These are phyloP conservation scores for Aphelenchoides bicaudatus DNA, from an alignment of 2,888 invertebrate genomes.

Conservation along the genomic window DNA sequence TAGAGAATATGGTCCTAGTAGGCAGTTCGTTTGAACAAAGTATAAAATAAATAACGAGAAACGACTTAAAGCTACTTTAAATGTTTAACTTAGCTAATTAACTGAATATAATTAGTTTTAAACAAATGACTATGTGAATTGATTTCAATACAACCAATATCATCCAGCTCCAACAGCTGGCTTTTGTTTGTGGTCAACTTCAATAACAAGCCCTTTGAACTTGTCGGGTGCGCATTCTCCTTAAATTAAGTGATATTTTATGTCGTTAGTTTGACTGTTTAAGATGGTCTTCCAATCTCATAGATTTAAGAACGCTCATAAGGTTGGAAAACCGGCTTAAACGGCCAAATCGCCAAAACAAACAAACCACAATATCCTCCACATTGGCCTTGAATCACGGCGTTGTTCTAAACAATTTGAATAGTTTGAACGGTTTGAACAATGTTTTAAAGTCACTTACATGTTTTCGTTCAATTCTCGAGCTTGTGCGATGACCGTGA, in stretches of 20 bases:
- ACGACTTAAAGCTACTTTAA: too few relatives aligned
- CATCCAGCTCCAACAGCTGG: conserved; percentile 32
- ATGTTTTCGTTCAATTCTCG: conserved; percentile 44
- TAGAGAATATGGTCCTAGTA: too few relatives aligned
- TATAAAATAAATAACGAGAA: too few relatives aligned
- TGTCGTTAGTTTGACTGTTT: too few relatives aligned
- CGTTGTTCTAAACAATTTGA: conserved; percentile 50
- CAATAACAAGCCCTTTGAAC: conserved; percentile 57
- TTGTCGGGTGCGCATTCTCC: conserved; percentile 55
- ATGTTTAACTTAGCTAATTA: too few relatives aligned
- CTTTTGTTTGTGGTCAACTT: conserved; percentile 44
- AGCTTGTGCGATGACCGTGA: conserved; percentile 52
- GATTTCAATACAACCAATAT: not conserved
- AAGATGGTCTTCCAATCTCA: too few relatives aligned
- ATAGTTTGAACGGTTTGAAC: not conserved
- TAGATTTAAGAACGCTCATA: too few relatives aligned
- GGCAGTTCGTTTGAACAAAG: too few relatives aligned
- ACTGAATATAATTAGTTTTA: too few relatives aligned
- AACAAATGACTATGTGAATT: not conserved
- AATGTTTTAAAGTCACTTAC: conserved; percentile 32
- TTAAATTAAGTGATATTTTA: too few relatives aligned
- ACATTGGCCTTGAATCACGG: conserved; percentile 50
- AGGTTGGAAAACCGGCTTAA: too few relatives aligned
- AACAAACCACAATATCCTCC: conserved; percentile 60
- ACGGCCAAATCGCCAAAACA: too few relatives aligned